Evolutionary conservation across 2,797 vertebrate genomes (phyloP), one percentile per base, ranked within the genome.

Genomic region (Acipenser ruthenus): DNA sequence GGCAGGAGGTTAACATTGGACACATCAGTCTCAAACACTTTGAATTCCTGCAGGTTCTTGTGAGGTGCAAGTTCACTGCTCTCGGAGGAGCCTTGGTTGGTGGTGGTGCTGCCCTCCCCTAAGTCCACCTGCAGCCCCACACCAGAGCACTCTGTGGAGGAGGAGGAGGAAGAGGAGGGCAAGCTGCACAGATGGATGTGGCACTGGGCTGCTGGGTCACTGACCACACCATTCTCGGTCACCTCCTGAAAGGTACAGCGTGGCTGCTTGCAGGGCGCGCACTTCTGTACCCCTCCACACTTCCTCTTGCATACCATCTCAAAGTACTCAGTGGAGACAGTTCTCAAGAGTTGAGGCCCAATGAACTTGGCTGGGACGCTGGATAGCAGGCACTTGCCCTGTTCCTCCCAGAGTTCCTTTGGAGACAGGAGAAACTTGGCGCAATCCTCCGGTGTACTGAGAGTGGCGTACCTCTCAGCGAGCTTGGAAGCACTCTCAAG

Each of bases 1-100:
- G 96, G 95, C 80, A 99, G 89, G 79, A 96, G 94, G 80, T 99
- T 97, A 80, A 98, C 94, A 80, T 92, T 89, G 13, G 91, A 86
- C 1, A 82, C 73, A 51, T 94, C 89, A 37, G 83, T 75, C 63
- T 96, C 93, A 23, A 78, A 73, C 74, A 80, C 78, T 80, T 76
- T 85, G 65, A 77, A 72, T 81, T 88, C 87, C n/a, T 77, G 75
- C 0, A 78, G 86, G 67, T 75, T 79, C 62, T 92, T 90, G 4
- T 53, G 84, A 73, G 71, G 83, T 72, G 81, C 88, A 66, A 73
- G 82, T 53, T 81, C 79, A 72, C 87, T 89, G 69, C 82, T 79
- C 50, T 89, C 86, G 62, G 87, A 84, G 13, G 70, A 65, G 7
- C 75, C 71, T 1, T 70, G 79, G 65, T 66, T 77, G 37, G 65